Conservation (phyloP, 2,797 vertebrate species). For the Pteronotus mesoamericanus region DNA sequence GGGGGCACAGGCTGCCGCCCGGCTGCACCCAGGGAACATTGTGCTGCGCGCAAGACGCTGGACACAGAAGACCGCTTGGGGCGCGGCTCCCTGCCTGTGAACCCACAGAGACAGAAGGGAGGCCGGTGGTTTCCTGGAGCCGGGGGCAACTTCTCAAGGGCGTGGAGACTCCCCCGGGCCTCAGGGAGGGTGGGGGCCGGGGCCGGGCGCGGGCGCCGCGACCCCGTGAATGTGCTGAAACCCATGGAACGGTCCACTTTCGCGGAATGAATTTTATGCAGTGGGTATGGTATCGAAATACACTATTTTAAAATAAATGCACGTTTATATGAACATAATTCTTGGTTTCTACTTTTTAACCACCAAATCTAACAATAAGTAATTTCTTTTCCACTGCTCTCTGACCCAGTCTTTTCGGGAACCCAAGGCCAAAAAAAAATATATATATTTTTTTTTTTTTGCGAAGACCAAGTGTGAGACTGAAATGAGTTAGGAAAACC, state of each 20-base stretch:
- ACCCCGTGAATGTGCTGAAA: accelerated
- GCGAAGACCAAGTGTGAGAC: no score
- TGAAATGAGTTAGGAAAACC: neutral
- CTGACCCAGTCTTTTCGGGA: neutral
- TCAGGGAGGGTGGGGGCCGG: neutral
- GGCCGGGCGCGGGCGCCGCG: accelerated
- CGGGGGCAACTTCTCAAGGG: accelerated
- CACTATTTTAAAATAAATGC: neutral
- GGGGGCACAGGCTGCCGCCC: no score
- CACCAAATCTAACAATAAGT: neutral
- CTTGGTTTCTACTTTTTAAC: neutral
- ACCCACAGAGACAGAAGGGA: neutral
- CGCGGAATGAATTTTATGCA: no score
- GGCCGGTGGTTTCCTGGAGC: accelerated
- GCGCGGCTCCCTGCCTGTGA: accelerated
- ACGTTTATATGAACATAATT: neutral
- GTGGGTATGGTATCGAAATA: neutral
- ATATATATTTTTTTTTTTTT: no score
- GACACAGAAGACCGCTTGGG: accelerated
- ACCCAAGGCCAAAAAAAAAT: neutral
- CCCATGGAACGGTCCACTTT: accelerated
- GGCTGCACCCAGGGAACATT: no score
- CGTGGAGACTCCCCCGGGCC: accelerated
- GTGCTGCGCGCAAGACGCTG: neutral
- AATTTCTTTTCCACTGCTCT: neutral